Base-by-base conservation (phyloP, 2,888 invertebrate species). In the Eremobia ochroleuca region DNA sequence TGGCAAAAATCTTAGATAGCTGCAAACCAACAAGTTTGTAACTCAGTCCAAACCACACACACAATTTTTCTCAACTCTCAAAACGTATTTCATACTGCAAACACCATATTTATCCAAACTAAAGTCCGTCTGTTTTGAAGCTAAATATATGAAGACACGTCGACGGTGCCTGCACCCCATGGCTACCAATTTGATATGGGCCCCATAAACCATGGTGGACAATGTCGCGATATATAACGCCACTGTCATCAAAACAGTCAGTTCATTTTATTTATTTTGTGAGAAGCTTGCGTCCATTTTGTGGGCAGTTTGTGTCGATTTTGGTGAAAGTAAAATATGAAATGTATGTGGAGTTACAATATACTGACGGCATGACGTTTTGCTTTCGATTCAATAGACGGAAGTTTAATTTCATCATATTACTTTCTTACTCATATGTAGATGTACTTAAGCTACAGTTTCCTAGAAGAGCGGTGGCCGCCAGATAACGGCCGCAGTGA, bases 171-270 rank as follows among this genome's bases (percentile, higher is more conserved):
- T 77, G 72, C 46, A 59, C 74, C 62, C 76, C 78, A 70, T 67
- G 84, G 87, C 85, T 87, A 87, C 87, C 87, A 87, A 87, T 87
- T 87, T 85, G 87, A 87, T 87, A 84, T 81, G 84, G 82, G 73
- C 69, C 77, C 79, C 78, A 89, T 89, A 89, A 89, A 89, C 78
- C 67, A 77, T 76, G 43, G 69, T 85, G 73, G 76, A 90, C 90
- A 90, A 90, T 89, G 90, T 88, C 85, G 85, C 89, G 79, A 90
- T 89, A 89, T 89, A 89, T 89, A 87, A 86, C 85, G 83, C 82
- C 81, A 83, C 78, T 85, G 90, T 85, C 86, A 85, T 74, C 76
- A 80, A 81, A 77, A 78, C 86, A 15, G 66, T 66, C n/a, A 46
- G 65, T 70, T 87, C 77, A 43, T 72, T 77, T 78, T 81, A 76